phyloP scores from a whole-genome alignment of 2,888 invertebrate species.

The Drosophila mayaguana region DNA sequence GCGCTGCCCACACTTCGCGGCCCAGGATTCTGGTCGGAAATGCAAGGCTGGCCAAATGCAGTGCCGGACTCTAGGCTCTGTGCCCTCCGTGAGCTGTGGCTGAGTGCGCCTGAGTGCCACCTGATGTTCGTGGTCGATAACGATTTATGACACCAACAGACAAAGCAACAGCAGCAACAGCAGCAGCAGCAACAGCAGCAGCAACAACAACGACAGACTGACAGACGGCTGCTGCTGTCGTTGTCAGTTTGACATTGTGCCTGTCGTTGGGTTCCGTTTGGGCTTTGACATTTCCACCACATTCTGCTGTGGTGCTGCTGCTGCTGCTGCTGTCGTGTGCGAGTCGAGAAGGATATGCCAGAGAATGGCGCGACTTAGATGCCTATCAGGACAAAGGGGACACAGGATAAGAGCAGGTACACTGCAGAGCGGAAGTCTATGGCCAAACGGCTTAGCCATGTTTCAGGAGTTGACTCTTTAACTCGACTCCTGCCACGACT shows the following conservation, averaged over 20 bases:
- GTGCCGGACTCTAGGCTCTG: slow-evolving; percentile 18
- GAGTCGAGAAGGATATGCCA: slow-evolving; percentile 46
- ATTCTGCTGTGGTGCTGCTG: slow-evolving; percentile 7
- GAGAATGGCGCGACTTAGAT: slow-evolving; percentile 68
- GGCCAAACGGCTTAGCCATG: slow-evolving; percentile 50
- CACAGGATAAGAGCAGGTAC: slow-evolving; percentile 12
- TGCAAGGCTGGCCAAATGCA: slow-evolving; percentile 47
- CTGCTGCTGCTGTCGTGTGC: slow-evolving; percentile 7
- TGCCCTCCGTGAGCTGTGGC: slow-evolving; percentile 20
- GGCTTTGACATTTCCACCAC: slow-evolving; percentile 56
- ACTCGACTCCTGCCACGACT: not conserved
- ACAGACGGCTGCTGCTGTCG: slow-evolving; percentile 59
- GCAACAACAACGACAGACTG: slow-evolving; percentile 38
- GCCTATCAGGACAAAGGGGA: slow-evolving; percentile 50
- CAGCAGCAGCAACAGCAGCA: slow-evolving; percentile 17
- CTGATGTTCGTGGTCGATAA: slow-evolving; percentile 82
- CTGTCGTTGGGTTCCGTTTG: slow-evolving; percentile 53
- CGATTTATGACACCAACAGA: slow-evolving; percentile 79
- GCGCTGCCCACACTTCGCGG: not conserved
- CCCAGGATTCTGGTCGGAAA: slow-evolving; percentile 63
- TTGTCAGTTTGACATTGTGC: slow-evolving; percentile 64
- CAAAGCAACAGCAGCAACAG: slow-evolving; percentile 32
- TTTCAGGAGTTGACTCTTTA: slow-evolving; percentile 27
- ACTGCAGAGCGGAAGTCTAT: slow-evolving; percentile 63
- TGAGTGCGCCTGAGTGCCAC: slow-evolving; percentile 77